Percentiles rank a stretch among this genome's conserved stretches.
These are phyloP conservation scores for Salvelinus alpinus DNA, from an alignment of 2,113 vertebrate genomes.

Conservation along the genomic window DNA sequence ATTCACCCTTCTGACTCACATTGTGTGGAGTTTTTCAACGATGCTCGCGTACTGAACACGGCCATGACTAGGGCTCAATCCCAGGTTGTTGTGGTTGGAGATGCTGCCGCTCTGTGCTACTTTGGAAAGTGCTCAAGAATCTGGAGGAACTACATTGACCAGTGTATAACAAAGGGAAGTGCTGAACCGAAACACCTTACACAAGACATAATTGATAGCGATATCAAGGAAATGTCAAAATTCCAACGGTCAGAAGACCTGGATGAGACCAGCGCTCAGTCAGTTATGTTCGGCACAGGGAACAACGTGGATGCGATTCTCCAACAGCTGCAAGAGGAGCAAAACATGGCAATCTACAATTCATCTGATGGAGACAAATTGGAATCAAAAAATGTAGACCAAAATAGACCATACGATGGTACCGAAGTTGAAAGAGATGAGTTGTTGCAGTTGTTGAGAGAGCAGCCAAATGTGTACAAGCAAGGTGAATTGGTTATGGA, in stretches of 20 bases:
- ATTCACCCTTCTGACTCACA: slow-evolving; percentile 59
- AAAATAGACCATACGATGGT: not conserved
- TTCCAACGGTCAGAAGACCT: slow-evolving; percentile 43
- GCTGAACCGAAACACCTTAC: slow-evolving; percentile 71
- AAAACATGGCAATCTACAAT: not conserved
- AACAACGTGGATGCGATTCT: slow-evolving; percentile 75
- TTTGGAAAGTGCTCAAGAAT: slow-evolving; percentile 83
- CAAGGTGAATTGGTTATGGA: slow-evolving; percentile 53
- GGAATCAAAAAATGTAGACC: slow-evolving; percentile 47
- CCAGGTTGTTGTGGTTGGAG: slow-evolving; percentile 81
- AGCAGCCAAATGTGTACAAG: slow-evolving; percentile 27
- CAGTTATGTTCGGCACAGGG: slow-evolving; percentile 53
- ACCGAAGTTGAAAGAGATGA: not conserved
- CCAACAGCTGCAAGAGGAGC: not conserved
- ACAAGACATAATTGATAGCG: slow-evolving; percentile 79
- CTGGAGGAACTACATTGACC: slow-evolving; percentile 83
- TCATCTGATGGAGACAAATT: not conserved
- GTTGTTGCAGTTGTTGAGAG: slow-evolving; percentile 14
- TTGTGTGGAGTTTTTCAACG: slow-evolving; percentile 83
- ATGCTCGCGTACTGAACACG: slow-evolving; percentile 86
- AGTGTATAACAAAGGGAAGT: slow-evolving; percentile 73
- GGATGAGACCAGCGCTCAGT: slow-evolving; percentile 47
- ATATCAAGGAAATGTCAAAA: slow-evolving; percentile 64
- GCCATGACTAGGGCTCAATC: slow-evolving; percentile 90
- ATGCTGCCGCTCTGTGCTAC: slow-evolving; percentile 83